phyloP scores from a whole-genome alignment of 2,888 invertebrate species.

The Gastrophysa polygoni region DNA sequence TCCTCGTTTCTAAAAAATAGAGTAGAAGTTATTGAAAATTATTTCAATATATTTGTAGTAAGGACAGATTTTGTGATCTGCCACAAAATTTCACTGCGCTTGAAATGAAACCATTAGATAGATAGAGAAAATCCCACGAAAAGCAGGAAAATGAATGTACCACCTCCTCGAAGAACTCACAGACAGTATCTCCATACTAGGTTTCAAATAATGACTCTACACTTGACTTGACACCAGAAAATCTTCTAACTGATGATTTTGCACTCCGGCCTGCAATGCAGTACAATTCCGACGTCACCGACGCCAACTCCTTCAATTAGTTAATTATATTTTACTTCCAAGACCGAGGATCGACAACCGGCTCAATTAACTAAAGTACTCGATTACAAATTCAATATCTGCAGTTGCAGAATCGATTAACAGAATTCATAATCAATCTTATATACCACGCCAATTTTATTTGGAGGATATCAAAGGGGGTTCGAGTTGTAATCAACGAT shows the following conservation, averaged over 20 bases:
- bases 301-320: slow-evolving; percentile 36
- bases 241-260: neutral
- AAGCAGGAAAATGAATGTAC: too few species aligned
- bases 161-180: too few species aligned
- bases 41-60: too few species aligned
- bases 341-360: slow-evolving; percentile 33
- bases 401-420: slow-evolving; percentile 51
- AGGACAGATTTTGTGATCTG: too few species aligned
- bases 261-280: slow-evolving; percentile 22
- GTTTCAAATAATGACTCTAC: too few species aligned
- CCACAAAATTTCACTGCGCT: too few species aligned
- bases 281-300: slow-evolving; percentile 5
- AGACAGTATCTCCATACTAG: too few species aligned
- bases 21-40: too few species aligned
- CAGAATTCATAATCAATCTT: slow-evolving; percentile 59
- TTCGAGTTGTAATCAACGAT: slow-evolving; percentile 57
- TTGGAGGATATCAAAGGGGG: slow-evolving; percentile 54
- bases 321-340: slow-evolving; percentile 42
- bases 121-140: too few species aligned
- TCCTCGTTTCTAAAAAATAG: too few species aligned
- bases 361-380: slow-evolving; percentile 47
- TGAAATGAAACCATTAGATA: too few species aligned
- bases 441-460: slow-evolving; percentile 55
- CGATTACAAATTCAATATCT: slow-evolving; percentile 50
- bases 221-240: too few species aligned